A percentile compares a stretch with the other conserved stretches of the same genome.
These are phyloP conservation scores for Buathra laborator DNA, from an alignment of 2,888 invertebrate species.

Conservation along the genomic window DNA sequence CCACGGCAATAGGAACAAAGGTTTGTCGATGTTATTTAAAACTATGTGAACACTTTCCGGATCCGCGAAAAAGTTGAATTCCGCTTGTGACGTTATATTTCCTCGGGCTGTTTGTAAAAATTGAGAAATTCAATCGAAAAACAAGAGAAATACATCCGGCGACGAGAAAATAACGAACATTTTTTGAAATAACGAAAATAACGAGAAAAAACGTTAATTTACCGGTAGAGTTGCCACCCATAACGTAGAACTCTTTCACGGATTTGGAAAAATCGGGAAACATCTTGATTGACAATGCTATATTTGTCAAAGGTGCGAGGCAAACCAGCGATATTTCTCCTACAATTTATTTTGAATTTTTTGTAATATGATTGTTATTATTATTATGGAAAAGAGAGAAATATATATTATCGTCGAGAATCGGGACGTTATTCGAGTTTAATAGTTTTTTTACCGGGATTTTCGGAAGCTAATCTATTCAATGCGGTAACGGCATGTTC, in stretches of 20 bases:
- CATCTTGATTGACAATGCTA: constrained; percentile 91
- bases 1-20: constrained; percentile 90
- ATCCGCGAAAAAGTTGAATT: constrained; percentile 92
- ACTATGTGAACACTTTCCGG: constrained; percentile 92
- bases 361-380: no score
- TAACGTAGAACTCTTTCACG: constrained; percentile 90
- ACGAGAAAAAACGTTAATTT: constrained; percentile 61
- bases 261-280: constrained; percentile 89
- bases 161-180: neutral
- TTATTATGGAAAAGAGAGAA: no score
- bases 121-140: neutral
- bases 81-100: constrained; percentile 88
- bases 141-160: no score
- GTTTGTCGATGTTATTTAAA: constrained; percentile 87
- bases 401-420: neutral
- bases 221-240: constrained; percentile 93
- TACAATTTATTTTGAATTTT: constrained; percentile 78
- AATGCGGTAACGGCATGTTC: constrained; percentile 88
- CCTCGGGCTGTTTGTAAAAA: constrained; percentile 82
- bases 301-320: constrained; percentile 92
- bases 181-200: no score
- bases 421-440: neutral
- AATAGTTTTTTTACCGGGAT: constrained; percentile 84
- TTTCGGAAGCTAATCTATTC: constrained; percentile 87
- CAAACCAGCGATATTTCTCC: constrained; percentile 88